These are phyloP conservation scores for Ciona savignyi DNA, from an alignment of 23 tunicate species.

Conservation along the genomic window DNA sequence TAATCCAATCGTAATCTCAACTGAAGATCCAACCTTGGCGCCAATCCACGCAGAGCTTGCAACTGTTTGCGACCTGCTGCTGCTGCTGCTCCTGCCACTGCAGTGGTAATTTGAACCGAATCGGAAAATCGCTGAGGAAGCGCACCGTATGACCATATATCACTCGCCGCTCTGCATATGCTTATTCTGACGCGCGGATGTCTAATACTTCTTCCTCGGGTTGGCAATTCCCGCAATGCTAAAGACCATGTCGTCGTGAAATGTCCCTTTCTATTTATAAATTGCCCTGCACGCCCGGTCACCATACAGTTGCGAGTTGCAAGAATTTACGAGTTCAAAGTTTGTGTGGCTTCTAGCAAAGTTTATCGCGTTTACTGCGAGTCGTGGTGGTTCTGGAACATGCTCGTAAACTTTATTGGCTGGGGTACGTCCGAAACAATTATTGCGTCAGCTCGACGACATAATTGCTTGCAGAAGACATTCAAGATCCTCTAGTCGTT, in stretches of 20 bases:
- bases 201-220: too few relatives aligned
- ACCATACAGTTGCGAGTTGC: too few relatives aligned
- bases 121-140: background rate
- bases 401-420: background rate
- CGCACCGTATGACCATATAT: background rate
- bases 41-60: background rate
- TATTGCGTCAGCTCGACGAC: background rate
- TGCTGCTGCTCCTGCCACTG: background rate
- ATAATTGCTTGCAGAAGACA: background rate
- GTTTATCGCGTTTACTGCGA: background rate
- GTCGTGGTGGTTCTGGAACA: background rate
- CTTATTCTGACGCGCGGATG: too few relatives aligned
- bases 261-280: too few relatives aligned
- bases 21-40: background rate
- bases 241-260: too few relatives aligned
- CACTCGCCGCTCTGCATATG: too few relatives aligned
- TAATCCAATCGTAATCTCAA: background rate
- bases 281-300: too few relatives aligned
- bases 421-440: background rate
- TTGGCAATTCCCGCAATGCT: too few relatives aligned
- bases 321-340: background rate
- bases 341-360: background rate
- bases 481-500: background rate
- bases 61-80: background rate
- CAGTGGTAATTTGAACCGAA: background rate